These are phyloP conservation scores for Lathamus discolor DNA, from an alignment of 2,113 vertebrate species.

Conservation along the genomic window DNA sequence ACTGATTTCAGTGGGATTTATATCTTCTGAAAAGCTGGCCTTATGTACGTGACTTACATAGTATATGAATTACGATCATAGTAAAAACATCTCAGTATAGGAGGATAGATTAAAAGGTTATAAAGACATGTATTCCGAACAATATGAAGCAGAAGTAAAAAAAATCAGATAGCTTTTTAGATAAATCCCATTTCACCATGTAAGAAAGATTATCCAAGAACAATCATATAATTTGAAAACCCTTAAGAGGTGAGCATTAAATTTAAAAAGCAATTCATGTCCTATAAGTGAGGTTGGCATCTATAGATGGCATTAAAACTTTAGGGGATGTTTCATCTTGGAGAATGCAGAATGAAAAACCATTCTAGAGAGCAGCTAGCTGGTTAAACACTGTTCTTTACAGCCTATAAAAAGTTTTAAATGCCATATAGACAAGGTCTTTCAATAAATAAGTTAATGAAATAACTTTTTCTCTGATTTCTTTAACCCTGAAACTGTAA, in stretches of 20 bases:
- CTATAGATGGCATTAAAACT: not conserved
- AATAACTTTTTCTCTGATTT: conserved; percentile 7
- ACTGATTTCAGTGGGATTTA: not conserved
- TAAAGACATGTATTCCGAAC: not conserved
- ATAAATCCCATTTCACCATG: not conserved
- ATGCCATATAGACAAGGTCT: conserved; percentile 15
- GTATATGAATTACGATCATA: not conserved
- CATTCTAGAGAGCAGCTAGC: not conserved
- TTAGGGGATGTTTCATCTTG: not conserved
- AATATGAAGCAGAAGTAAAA: not conserved
- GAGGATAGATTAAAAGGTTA: not conserved
- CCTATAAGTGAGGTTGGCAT: not conserved
- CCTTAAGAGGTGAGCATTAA: not conserved
- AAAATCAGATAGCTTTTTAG: not conserved
- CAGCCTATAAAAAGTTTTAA: conserved; percentile 47
- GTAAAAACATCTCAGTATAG: not conserved
- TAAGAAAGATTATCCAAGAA: not conserved
- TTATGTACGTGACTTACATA: not conserved
- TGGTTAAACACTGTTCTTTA: conserved; percentile 35
- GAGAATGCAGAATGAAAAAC: not conserved
- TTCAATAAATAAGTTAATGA: conserved; percentile 50
- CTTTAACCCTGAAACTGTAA: conserved; percentile 27
- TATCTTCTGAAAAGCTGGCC: not conserved
- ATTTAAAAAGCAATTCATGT: not conserved
- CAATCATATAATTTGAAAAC: not conserved